These are phyloP conservation scores for Stenchaetothrips biformis DNA, from an alignment of 2,888 invertebrate species.

Conservation along the genomic window DNA sequence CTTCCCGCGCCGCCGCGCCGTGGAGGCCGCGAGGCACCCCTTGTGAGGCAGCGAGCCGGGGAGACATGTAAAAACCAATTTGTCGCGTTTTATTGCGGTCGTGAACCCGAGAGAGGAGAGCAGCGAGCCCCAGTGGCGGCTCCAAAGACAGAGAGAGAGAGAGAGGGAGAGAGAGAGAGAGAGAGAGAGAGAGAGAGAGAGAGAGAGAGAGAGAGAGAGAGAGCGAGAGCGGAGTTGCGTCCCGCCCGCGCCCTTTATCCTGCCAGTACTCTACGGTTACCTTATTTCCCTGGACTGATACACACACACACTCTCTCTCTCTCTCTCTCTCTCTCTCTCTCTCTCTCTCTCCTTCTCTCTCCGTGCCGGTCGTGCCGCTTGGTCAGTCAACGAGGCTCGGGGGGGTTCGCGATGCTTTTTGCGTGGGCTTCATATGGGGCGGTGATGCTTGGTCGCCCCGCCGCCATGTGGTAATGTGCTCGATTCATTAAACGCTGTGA, in stretches of 20 bases:
- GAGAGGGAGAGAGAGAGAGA: not conserved
- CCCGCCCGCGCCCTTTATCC: too few species aligned
- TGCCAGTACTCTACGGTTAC: too few species aligned
- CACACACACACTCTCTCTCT: not conserved
- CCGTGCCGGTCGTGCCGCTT: too few species aligned
- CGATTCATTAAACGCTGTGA: conserved; percentile 7
- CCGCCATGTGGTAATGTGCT: conserved; percentile 17
- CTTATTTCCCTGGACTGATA: not conserved
- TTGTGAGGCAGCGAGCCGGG: not conserved
- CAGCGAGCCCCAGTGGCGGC: not conserved
- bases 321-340: not conserved
- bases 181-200: not conserved
- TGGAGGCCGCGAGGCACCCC: not conserved
- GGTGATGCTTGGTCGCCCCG: not conserved
- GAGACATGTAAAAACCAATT: conserved; percentile 17
- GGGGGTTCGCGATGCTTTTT: not conserved
- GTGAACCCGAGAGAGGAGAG: not conserved
- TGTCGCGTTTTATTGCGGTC: conserved; percentile 13
- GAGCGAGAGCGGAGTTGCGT: not conserved
- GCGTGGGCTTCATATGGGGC: not conserved
- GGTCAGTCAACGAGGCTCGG: too few species aligned
- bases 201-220: not conserved
- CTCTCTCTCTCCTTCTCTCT: not conserved
- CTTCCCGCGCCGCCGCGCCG: too few species aligned
- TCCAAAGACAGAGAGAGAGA: not conserved